Percentiles rank a stretch among this genome's conserved stretches.
Conservation (phyloP, 2,888 invertebrate species). For the Ormyrus labotus region DNA sequence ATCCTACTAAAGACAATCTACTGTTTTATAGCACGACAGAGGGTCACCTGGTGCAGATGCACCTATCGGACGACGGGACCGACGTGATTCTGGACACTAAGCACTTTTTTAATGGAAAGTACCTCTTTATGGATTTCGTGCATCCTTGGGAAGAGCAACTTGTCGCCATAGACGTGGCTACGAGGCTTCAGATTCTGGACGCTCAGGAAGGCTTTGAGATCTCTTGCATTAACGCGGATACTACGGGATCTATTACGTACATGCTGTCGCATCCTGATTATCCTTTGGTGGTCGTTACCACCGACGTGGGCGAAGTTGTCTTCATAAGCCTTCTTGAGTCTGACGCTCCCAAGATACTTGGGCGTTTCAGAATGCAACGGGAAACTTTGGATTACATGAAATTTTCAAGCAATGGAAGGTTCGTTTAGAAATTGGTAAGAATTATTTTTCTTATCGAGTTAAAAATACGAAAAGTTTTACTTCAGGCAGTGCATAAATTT, state of each 20-base stretch:
- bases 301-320: constrained; percentile 64
- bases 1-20: constrained; percentile 62
- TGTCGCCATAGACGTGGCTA: constrained; percentile 59
- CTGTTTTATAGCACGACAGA: constrained; percentile 67
- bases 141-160: constrained; percentile 70
- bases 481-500: not conserved
- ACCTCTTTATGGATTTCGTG: constrained; percentile 65
- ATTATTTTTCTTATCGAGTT: constrained; percentile 26
- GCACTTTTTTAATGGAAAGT: constrained; percentile 61
- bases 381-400: constrained; percentile 65
- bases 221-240: constrained; percentile 57
- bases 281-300: constrained; percentile 64
- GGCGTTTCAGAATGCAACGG: constrained; percentile 61
- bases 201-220: constrained; percentile 62
- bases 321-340: constrained; percentile 62
- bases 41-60: constrained; percentile 66
- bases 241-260: constrained; percentile 59
- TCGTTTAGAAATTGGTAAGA: constrained; percentile 53
- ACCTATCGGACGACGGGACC: constrained; percentile 47
- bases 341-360: constrained; percentile 60
- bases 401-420: constrained; percentile 67
- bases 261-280: constrained; percentile 66
- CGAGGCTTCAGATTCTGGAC: constrained; percentile 63
- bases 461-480: not conserved
- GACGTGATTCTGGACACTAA: constrained; percentile 44